Evolutionary conservation across 2,797 vertebrate genomes (phyloP), one percentile per base, ranked within the genome.

Genomic region (Alexandromys oeconomus): DNA sequence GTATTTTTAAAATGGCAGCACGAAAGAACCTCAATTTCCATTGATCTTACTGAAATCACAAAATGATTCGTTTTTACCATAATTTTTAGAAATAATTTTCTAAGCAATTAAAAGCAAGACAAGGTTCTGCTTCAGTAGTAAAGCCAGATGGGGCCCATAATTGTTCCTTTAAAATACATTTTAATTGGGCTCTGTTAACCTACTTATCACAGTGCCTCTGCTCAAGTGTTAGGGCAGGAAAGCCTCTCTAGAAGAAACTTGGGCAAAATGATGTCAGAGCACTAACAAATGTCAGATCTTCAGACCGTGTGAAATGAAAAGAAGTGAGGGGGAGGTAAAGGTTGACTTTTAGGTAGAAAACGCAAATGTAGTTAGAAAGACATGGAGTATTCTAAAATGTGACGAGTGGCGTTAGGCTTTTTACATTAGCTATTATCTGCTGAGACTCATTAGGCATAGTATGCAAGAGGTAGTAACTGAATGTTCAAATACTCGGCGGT

Each of bases 391-490:
- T 98, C 91, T 65, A 19, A 97, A 98, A 97, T 92, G 90, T 59
- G 96, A 96, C 96, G 97, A 89, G 61, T 91, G 74, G n/a, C 63
- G 77, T 97, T 97, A 37, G 97, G 21, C 43, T 96, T 96, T 96
- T 93, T 96, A 96, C 97, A 96, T 97, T 95, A 97, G 86, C 92
- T 96, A 95, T 98, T 97, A 98, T 94, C 93, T 74, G 89, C 94
- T 97, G 97, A 95, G 92, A 89, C 37, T 97, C 78, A 92, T 95
- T 90, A 95, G 96, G 96, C 67, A 71, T 90, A 97, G 90, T 96
- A 96, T 93, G 94, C 76, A 95, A 98, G 97, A 98, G 85, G 71
- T 94, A 97, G 81, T 94, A 97, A 98, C 97, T 98, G 96, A 97
- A 95, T n/a, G 91, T 97, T 88, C 25, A 17, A 97, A 97, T 86